These are phyloP conservation scores for Bilobella aurantiaca DNA, from an alignment of 1,140 invertebrate genomes.

Conservation along the genomic window DNA sequence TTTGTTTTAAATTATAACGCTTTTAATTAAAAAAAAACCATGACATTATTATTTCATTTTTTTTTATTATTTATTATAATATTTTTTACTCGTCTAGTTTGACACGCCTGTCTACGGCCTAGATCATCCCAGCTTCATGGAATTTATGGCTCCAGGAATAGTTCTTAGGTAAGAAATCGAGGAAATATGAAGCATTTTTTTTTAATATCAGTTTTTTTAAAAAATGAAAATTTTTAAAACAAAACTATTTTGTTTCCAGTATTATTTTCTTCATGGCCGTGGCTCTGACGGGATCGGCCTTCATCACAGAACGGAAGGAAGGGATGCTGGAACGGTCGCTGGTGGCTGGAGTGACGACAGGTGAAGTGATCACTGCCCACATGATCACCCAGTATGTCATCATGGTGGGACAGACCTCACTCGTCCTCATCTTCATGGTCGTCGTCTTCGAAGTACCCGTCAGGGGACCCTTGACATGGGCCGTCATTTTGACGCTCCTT, in stretches of 20 bases:
- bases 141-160: constrained; percentile 90
- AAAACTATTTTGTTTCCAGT: constrained; percentile 46
- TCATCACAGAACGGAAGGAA: constrained; percentile 84
- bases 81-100: too few relatives aligned
- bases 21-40: background rate
- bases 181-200: too few relatives aligned
- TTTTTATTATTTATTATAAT: too few relatives aligned
- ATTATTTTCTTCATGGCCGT: constrained; percentile 93
- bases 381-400: constrained; percentile 86
- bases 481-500: constrained; percentile 62
- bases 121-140: constrained; percentile 75
- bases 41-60: background rate
- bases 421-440: constrained; percentile 75
- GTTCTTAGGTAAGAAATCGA: constrained; percentile 64
- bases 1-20: too few relatives aligned
- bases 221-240: constrained; percentile 1
- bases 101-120: constrained; percentile 77
- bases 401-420: constrained; percentile 78
- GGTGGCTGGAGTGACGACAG: constrained; percentile 77
- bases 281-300: constrained; percentile 79
- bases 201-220: too few relatives aligned
- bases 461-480: constrained; percentile 62
- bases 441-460: constrained; percentile 68
- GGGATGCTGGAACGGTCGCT: constrained; percentile 79
- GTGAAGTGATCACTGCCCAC: constrained; percentile 82